Percentiles rank a stretch among this genome's conserved stretches.
Conservation (phyloP, 2,888 invertebrate genomes). For the Drosophila putrida region DNA sequence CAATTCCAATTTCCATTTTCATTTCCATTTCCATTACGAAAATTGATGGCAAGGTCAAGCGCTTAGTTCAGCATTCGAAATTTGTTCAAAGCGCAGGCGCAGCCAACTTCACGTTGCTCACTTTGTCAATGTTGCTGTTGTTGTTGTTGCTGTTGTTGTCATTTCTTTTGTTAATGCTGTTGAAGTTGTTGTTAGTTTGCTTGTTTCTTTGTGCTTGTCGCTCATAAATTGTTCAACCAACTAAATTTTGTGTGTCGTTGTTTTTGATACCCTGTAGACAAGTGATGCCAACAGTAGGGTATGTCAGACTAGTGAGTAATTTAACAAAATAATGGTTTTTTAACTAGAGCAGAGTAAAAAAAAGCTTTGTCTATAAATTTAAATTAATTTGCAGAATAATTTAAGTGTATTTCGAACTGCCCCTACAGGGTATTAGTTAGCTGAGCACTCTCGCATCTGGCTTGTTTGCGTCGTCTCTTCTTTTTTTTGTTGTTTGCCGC, state of each 20-base stretch:
- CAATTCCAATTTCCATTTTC: constrained; percentile 33
- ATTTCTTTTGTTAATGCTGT: constrained; percentile 21
- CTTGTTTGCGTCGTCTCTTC: neutral
- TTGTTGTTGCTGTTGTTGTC: constrained; percentile 20
- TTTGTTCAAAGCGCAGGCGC: constrained; percentile 67
- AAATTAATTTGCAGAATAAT: neutral
- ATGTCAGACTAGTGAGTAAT: neutral
- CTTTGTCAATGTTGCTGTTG: neutral
- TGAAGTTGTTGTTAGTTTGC: constrained; percentile 8
- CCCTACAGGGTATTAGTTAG: neutral
- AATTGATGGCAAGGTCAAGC: constrained; percentile 81
- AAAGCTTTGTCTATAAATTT: neutral
- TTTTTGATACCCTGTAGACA: constrained; percentile 1
- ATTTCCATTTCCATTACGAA: constrained; percentile 65
- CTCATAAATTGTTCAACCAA: constrained; percentile 52
- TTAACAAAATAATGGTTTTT: neutral
- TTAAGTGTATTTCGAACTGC: neutral
- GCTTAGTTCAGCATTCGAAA: constrained; percentile 57
- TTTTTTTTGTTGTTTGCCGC: constrained; percentile 59
- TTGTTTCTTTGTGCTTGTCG: constrained; percentile 30
- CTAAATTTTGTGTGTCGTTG: constrained; percentile 24
- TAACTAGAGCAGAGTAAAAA: too few relatives aligned
- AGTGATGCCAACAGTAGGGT: neutral
- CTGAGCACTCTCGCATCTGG: neutral
- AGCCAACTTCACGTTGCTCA: constrained; percentile 37